These are phyloP conservation scores for Arvicola amphibius DNA, from an alignment of 2,797 vertebrate genomes.

Conservation along the genomic window DNA sequence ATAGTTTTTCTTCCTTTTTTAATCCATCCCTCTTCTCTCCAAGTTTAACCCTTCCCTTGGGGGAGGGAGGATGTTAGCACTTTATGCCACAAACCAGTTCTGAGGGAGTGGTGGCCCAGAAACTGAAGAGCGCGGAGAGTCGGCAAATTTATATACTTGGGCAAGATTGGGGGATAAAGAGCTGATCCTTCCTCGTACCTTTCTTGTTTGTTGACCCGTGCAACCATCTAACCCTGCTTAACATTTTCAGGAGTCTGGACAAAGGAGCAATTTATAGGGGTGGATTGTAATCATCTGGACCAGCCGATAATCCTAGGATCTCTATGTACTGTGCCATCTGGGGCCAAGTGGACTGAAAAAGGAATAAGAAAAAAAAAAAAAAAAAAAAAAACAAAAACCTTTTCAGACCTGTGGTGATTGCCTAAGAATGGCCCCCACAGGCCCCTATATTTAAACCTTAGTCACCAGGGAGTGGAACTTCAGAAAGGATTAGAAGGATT, in stretches of 20 bases:
- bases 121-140: background rate
- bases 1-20: conserved; percentile 70
- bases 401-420: background rate
- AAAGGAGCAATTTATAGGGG: background rate
- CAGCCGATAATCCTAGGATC: background rate
- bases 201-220: background rate
- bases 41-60: conserved; percentile 61
- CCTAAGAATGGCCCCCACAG: too few relatives aligned
- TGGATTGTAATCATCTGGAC: background rate
- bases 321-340: background rate
- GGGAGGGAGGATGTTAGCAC: background rate
- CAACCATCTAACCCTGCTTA: background rate
- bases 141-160: conserved; percentile 11
- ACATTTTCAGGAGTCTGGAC: conserved; percentile 5
- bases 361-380: background rate
- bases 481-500: background rate
- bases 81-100: conserved; percentile 21
- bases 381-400: background rate
- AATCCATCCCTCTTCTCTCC: conserved; percentile 39
- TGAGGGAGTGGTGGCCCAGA: background rate
- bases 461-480: background rate
- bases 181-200: background rate
- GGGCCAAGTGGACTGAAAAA: background rate
- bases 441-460: background rate
- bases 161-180: background rate